These are phyloP conservation scores for Xestia xanthographa DNA, from an alignment of 2,888 invertebrate species.

Conservation along the genomic window DNA sequence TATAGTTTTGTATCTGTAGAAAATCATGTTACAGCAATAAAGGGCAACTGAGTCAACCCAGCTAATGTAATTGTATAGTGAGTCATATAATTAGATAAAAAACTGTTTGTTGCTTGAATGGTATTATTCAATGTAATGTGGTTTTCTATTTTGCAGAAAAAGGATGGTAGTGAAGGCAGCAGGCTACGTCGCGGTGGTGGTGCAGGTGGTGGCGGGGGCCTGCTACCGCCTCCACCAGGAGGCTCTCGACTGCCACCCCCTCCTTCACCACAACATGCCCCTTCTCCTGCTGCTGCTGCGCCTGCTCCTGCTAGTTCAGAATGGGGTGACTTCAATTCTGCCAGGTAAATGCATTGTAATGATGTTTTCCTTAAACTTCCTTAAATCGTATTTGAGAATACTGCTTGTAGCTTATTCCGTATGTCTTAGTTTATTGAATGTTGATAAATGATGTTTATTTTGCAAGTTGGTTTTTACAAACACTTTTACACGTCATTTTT, in stretches of 20 bases:
- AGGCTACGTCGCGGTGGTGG: slow-evolving; percentile 91
- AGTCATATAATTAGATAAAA: slow-evolving; percentile 53
- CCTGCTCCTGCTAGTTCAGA: slow-evolving; percentile 89
- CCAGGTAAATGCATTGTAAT: slow-evolving; percentile 84
- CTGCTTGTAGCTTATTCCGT: background rate
- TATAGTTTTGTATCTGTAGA: slow-evolving; percentile 14
- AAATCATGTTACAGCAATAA: slow-evolving; percentile 36
- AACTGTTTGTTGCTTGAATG: slow-evolving; percentile 22
- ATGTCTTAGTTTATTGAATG: background rate
- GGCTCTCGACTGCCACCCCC: slow-evolving; percentile 93
- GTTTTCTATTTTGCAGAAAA: slow-evolving; percentile 92
- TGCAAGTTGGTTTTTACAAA: too few relatives aligned
- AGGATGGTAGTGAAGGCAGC: slow-evolving; percentile 95
- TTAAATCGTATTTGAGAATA: background rate
- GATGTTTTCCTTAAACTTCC: background rate
- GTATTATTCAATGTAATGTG: slow-evolving; percentile 16
- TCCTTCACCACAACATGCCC: slow-evolving; percentile 94
- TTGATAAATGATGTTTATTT: too few relatives aligned
- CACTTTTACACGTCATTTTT: too few relatives aligned
- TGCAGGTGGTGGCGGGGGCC: slow-evolving; percentile 85
- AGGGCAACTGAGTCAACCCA: slow-evolving; percentile 37
- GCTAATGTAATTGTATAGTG: slow-evolving; percentile 45
- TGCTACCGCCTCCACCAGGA: slow-evolving; percentile 96
- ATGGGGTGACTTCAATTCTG: slow-evolving; percentile 96
- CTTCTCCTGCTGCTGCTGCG: slow-evolving; percentile 88